Conservation (phyloP, 2,113 vertebrate genomes). For the Tinamus guttatus region DNA sequence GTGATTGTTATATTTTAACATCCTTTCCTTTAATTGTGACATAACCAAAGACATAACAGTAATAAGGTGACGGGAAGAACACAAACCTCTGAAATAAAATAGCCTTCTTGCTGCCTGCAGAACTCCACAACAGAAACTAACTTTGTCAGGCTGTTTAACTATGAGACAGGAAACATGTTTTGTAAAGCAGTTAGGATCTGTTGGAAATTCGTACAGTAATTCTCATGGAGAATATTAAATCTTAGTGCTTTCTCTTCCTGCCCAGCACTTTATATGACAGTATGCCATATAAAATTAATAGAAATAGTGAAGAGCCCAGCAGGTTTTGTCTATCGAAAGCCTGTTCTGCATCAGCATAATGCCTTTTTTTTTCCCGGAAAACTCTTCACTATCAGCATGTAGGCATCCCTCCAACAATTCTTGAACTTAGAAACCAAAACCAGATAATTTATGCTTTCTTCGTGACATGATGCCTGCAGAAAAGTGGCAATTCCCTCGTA, state of each 20-base stretch:
- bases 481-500: neutral
- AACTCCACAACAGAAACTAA: neutral
- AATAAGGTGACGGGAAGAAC: neutral
- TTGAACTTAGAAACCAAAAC: neutral
- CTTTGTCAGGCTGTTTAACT: neutral
- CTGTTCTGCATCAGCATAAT: neutral
- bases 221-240: neutral
- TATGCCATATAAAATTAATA: neutral
- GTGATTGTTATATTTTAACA: neutral
- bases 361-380: neutral
- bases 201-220: neutral
- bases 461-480: neutral
- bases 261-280: neutral
- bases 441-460: neutral
- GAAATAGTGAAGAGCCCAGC: neutral
- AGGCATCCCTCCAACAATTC: neutral
- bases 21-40: neutral
- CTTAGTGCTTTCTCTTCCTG: neutral
- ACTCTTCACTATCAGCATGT: neutral
- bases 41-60: neutral
- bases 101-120: neutral
- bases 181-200: neutral
- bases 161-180: neutral
- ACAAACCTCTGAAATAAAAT: neutral
- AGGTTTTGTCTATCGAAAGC: neutral